Evolutionary conservation across 2,113 vertebrate genomes (phyloP).

Genomic region (Odontesthes bonariensis): DNA sequence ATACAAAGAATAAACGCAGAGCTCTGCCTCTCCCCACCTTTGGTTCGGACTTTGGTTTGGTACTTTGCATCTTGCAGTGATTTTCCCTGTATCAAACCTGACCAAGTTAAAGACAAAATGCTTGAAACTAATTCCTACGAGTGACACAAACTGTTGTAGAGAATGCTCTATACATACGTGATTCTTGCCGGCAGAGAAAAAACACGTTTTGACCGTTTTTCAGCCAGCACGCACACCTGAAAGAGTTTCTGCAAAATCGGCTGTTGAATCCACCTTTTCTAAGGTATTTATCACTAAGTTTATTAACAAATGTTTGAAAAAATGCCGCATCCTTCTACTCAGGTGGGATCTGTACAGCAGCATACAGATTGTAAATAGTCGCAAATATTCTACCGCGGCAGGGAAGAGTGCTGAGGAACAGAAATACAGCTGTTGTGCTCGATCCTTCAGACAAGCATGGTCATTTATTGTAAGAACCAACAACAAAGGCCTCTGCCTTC

Average conservation of each 20-base stretch:
- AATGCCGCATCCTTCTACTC: background rate
- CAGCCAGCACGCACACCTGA: background rate
- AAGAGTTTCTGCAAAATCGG: background rate
- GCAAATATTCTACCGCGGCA: conserved; percentile 12
- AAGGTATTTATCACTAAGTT: background rate
- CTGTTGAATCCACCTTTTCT: background rate
- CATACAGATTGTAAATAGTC: background rate
- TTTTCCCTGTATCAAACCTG: background rate
- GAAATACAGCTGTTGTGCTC: background rate
- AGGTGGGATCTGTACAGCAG: background rate
- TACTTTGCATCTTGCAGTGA: too few species aligned
- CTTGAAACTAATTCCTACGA: background rate
- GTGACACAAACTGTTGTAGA: background rate
- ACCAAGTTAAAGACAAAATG: background rate
- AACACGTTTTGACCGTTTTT: too few species aligned
- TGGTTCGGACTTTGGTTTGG: background rate
- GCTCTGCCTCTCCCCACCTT: background rate
- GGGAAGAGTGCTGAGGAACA: background rate
- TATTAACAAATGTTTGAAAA: background rate
- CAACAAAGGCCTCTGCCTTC: background rate
- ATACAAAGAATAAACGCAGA: conserved; percentile 2
- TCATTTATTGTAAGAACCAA: conserved; percentile 26
- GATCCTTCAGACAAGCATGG: conserved; percentile 1
- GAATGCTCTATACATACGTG: background rate
- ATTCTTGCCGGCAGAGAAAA: background rate